These are phyloP conservation scores for Rotaria macrura DNA, from an alignment of 2,888 invertebrate genomes.

Conservation along the genomic window DNA sequence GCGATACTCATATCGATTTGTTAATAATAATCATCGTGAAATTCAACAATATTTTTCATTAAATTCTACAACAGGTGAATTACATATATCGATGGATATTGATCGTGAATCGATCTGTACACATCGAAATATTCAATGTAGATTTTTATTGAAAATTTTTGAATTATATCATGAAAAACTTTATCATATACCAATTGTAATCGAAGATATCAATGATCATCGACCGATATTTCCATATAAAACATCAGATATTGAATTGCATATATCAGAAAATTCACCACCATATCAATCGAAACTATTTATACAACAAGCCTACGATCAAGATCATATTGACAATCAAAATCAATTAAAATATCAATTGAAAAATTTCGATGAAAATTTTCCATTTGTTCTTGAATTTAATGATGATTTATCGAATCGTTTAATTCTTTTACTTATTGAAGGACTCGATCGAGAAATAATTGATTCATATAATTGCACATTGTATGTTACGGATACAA, in stretches of 20 bases:
- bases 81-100: not conserved
- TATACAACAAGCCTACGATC: constrained; percentile 9
- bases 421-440: not conserved
- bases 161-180: not conserved
- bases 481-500: not conserved
- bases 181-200: not conserved
- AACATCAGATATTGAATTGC: not conserved
- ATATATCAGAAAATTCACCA: constrained; percentile 13
- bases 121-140: not conserved
- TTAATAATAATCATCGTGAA: not conserved
- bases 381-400: not conserved
- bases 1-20: not conserved
- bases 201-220: not conserved
- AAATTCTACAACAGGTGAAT: not conserved
- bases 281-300: not conserved
- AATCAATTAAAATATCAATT: constrained; percentile 16
- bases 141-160: constrained; percentile 9
- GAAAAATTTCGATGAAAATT: not conserved
- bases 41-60: constrained; percentile 13
- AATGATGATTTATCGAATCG: not conserved
- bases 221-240: not conserved
- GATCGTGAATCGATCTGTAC: not conserved
- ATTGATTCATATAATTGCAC: constrained; percentile 13
- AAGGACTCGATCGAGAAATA: not conserved
- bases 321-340: constrained; percentile 3